A percentile compares a stretch with the other conserved stretches of the same genome.
These are phyloP conservation scores for Epistrophe grossulariae DNA, from an alignment of 2,888 invertebrate species.

Conservation along the genomic window DNA sequence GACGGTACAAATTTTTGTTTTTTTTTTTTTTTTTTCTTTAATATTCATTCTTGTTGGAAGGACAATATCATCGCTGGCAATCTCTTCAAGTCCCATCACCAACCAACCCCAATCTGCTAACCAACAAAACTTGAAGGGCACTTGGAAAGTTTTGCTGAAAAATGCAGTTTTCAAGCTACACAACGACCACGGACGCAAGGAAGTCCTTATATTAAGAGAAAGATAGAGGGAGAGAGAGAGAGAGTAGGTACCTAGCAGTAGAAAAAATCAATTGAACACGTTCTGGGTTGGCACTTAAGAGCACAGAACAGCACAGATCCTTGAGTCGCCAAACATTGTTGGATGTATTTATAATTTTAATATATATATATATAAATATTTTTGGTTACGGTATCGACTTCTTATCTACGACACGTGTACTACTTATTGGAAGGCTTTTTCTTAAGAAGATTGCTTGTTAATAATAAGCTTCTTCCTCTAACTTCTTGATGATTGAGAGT, in stretches of 20 bases:
- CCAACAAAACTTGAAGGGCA: constrained; percentile 52
- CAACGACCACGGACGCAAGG: not conserved
- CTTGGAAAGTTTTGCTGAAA: constrained; percentile 73
- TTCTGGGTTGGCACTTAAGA: constrained; percentile 64
- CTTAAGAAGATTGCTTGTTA: constrained; percentile 50
- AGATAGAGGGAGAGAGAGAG: not conserved
- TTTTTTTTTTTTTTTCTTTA: constrained; percentile 46
- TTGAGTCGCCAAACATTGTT: constrained; percentile 62
- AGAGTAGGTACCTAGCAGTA: constrained; percentile 28
- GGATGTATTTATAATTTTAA: not conserved
- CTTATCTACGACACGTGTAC: constrained; percentile 67
- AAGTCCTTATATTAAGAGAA: constrained; percentile 32
- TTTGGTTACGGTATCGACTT: constrained; percentile 61
- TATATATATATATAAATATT: not conserved
- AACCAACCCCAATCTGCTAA: constrained; percentile 16
- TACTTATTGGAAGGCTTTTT: constrained; percentile 55
- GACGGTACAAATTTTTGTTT: not conserved
- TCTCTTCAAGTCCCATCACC: constrained; percentile 42
- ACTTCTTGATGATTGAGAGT: constrained; percentile 57
- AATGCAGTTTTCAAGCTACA: constrained; percentile 68
- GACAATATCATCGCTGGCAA: constrained; percentile 48
- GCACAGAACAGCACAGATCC: constrained; percentile 25
- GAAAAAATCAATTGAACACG: constrained; percentile 75
- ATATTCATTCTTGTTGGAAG: constrained; percentile 68
- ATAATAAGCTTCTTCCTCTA: constrained; percentile 43